Base-by-base conservation (phyloP, 2,888 invertebrate genomes). In the Nephrocerus scutellatus region DNA sequence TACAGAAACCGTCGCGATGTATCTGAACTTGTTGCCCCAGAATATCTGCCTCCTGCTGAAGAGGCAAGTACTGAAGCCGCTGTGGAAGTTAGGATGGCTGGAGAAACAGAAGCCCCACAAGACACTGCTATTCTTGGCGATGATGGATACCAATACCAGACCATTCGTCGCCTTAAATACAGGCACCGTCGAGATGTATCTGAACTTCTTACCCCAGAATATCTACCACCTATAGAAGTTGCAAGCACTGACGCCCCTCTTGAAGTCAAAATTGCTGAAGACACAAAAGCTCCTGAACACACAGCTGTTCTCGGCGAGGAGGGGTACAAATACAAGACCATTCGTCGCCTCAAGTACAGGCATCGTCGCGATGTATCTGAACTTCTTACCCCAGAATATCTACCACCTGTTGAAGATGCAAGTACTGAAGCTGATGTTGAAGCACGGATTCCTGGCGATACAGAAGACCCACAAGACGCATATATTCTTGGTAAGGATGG, bases 171-270 rank as follows among this genome's bases (percentile, higher is more conserved):
- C 24, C 4, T 33, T 16, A 39, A 33, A 23, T 39, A 32, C 3
- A 12, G 32, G 3, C 16, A 4, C 2, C 32, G 29, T 15, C 39
- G 37, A 25, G 37, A 37, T 16, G 37, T 31, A 1, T 24, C 24
- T 6, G 37, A 37, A n/a, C 20, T 37, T 9, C 8, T 43, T 20
- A 31, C 39, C 13, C 42, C 43, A 9, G 59, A 59, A 44, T 57
- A 60, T 31, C 34, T 60, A 23, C 57, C 60, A 34, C 57, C 57
- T 21, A 16, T 26, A 6, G 36, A 36, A 5, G 25, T 20, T 13
- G 16, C 23, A 12, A n/a, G n/a, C n/a, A n/a, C n/a, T n/a, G n/a
- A n/a, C n/a, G n/a, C 41, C 2, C 46, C 43, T 31, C 36, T 23
- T 16, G 39, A 41, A 15, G 29, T 16, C 2, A 18, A 21, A 24